Conservation (phyloP, 2,888 invertebrate genomes). For the Thysanoteuthis rhombus region DNA sequence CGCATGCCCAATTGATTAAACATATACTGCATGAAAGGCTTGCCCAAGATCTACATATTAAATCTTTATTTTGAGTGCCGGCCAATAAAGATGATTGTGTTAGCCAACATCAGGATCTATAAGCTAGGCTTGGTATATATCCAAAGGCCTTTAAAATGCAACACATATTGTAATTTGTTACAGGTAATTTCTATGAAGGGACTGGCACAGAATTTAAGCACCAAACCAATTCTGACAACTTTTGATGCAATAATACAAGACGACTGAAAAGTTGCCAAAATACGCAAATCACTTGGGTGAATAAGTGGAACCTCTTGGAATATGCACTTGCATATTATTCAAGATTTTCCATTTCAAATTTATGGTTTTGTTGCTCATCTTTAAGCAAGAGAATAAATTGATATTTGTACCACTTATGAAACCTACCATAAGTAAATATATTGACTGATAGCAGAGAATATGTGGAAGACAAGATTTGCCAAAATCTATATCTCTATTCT, state of each 20-base stretch:
- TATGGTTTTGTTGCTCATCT: no score
- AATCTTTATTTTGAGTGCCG: not conserved
- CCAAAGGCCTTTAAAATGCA: not conserved
- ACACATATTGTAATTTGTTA: not conserved
- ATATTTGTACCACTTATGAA: not conserved
- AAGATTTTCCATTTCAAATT: no score
- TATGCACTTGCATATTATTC: not conserved
- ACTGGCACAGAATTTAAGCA: not conserved
- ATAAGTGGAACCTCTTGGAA: not conserved
- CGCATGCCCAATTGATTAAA: no score
- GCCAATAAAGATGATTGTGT: not conserved
- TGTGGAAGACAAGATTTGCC: not conserved
- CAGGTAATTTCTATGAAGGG: not conserved
- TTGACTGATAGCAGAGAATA: no score
- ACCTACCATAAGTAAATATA: not conserved
- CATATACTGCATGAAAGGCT: no score
- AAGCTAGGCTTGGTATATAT: not conserved
- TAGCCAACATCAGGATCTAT: not conserved
- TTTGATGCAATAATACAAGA: not conserved
- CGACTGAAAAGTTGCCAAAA: not conserved
- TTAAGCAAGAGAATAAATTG: not conserved
- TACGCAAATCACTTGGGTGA: not conserved
- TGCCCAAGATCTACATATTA: not conserved
- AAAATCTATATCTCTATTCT: not conserved
- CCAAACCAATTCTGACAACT: not conserved